A percentile compares a stretch with the other conserved stretches of the same genome.
phyloP scores from a whole-genome alignment of 2,888 invertebrate genomes.

The Idaea dimidiata region DNA sequence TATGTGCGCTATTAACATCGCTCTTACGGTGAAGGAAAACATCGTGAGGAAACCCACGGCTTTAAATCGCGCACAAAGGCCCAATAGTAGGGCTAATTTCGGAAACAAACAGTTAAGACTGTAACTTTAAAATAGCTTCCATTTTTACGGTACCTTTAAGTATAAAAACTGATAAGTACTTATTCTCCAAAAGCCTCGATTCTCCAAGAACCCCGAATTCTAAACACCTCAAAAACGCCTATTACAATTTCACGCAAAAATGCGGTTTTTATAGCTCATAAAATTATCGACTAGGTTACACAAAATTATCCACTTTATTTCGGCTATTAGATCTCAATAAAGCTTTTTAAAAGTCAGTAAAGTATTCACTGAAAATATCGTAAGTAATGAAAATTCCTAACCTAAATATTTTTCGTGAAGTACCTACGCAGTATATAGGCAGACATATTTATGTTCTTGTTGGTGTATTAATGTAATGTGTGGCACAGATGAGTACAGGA shows the following conservation, averaged over 20 bases:
- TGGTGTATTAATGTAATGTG: neutral
- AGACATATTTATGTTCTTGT: neutral
- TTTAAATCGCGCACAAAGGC: too few relatives aligned
- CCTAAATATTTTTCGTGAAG: neutral
- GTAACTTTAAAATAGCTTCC: too few relatives aligned
- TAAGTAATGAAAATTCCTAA: neutral
- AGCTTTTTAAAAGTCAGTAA: neutral
- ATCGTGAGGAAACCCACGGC: too few relatives aligned
- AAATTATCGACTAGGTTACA: neutral
- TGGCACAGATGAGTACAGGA: neutral
- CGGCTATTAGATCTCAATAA: neutral
- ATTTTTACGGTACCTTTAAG: too few relatives aligned
- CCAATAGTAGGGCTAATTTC: too few relatives aligned
- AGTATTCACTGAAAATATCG: neutral
- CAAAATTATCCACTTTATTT: neutral
- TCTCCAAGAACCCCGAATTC: too few relatives aligned
- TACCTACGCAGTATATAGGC: neutral
- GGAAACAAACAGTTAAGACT: too few relatives aligned
- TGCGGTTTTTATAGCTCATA: neutral
- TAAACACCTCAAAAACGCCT: too few relatives aligned
- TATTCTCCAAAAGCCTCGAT: too few relatives aligned
- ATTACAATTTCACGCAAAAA: neutral
- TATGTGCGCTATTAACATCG: too few relatives aligned
- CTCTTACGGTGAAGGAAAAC: too few relatives aligned
- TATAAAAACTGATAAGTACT: too few relatives aligned